Base-by-base conservation (phyloP, 2,888 invertebrate species). In the Drosophila parthenogenetica region DNA sequence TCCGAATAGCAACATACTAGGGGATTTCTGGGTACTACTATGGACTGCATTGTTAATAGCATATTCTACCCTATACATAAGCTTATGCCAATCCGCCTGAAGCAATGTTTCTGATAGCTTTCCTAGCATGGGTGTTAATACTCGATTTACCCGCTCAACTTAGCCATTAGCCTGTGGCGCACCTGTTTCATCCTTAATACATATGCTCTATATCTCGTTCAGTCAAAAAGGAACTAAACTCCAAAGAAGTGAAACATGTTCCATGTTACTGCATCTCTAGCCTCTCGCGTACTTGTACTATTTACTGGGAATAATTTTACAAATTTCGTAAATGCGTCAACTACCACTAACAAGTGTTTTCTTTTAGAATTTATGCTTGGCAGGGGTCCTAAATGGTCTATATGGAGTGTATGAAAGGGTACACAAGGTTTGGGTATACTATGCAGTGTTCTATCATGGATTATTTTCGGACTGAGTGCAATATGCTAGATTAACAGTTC, bases 41-140 rank as follows among this genome's bases (percentile, higher is more conserved):
- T 60, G 39, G 3, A 51, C 37, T 3, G 59, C 7, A 17, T 60
- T 64, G 13, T 69, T 69, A 10, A 53, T 53, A 4, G 51, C 40
- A 39, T 14, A n/a, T n/a, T n/a, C n/a, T n/a, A n/a, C n/a, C 16
- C 51, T 25, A 25, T 25, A 22, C 5, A 53, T 14, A 1, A 40
- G n/a, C 14, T 53, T 53, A 25, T 53, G 22, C 53, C 53, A 53
- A 3, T 53, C 53, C 3, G 53, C 5, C 14, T 42, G 53, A 2
- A 25, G 8, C 5, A 53, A 11, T 5, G 53, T 29, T 11, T 50
- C 22, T 11, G 37, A 39, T n/a, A 49, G 2, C 29, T 48, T 49
- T 11, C 17, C 49, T 32, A 35, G 13, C 49, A 35, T 35, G 16
- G 49, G 35, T 5, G 49, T 49, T 13, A 49, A 3, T 2, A 49